These are phyloP conservation scores for Diploptera punctata DNA, from an alignment of 2,888 invertebrate species.

Conservation along the genomic window DNA sequence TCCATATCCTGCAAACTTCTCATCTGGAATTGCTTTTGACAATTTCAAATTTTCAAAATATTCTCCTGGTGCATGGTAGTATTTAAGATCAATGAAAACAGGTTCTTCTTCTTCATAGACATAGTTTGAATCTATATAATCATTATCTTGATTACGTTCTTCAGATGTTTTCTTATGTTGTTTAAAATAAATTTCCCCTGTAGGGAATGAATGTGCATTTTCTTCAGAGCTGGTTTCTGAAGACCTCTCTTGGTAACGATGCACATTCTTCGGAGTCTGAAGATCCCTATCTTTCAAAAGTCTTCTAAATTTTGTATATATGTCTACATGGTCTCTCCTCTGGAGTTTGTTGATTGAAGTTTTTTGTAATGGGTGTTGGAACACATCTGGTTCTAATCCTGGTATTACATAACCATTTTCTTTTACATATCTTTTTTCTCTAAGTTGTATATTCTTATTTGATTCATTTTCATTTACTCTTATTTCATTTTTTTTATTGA, in stretches of 20 bases:
- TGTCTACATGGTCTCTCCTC: background rate
- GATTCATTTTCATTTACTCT: background rate
- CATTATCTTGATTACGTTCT: conserved; percentile 29
- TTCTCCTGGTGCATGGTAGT: background rate
- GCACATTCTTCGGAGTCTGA: no score
- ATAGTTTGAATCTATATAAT: conserved; percentile 32
- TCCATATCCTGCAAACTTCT: conserved; percentile 18
- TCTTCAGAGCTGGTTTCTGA: background rate
- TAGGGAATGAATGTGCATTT: background rate
- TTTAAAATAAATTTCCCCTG: conserved; percentile 9
- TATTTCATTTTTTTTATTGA: no score
- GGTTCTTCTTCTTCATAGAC: background rate
- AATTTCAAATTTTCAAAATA: conserved; percentile 3
- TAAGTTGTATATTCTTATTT: background rate
- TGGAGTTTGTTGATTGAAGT: background rate
- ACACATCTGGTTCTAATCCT: background rate
- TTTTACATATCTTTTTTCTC: background rate
- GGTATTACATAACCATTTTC: background rate
- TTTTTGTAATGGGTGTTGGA: background rate
- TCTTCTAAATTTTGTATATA: background rate
- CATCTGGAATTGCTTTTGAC: background rate
- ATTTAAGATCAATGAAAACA: background rate
- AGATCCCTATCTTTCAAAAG: no score
- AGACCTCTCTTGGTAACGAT: no score
- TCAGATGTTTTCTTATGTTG: background rate